Evolutionary conservation across 2,113 vertebrate species (phyloP).

Genomic region (Amia ocellicauda): DNA sequence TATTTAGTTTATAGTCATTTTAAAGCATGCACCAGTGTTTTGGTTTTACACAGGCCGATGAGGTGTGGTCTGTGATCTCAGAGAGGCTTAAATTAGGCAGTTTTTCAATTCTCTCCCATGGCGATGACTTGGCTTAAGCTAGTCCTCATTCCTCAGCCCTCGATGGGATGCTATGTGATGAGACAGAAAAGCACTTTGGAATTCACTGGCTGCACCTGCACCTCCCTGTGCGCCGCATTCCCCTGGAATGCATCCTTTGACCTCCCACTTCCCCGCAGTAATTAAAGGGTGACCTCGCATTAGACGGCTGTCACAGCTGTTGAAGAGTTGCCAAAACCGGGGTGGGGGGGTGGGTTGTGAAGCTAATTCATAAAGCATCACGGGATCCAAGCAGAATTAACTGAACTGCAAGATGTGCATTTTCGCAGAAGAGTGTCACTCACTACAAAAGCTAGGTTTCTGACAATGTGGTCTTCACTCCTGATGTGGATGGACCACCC

Average conservation of each 20-base stretch:
- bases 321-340: background rate
- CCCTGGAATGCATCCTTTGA: constrained; percentile 11
- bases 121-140: background rate
- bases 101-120: background rate
- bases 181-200: background rate
- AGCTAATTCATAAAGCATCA: background rate
- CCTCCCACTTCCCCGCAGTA: background rate
- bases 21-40: too few relatives aligned
- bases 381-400: background rate
- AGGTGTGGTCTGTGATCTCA: background rate
- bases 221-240: background rate
- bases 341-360: too few relatives aligned
- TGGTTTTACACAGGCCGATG: too few relatives aligned
- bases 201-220: constrained; percentile 1
- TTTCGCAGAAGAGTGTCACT: background rate
- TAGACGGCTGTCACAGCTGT: background rate
- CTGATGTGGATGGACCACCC: constrained; percentile 16
- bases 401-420: background rate
- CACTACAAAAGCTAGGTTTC: background rate
- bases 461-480: background rate
- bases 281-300: constrained; percentile 8
- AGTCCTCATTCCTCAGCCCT: background rate
- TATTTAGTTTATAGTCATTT: too few relatives aligned
- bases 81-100: background rate
- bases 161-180: background rate